These are phyloP conservation scores for Drosophila lacertosa DNA, from an alignment of 1,140 invertebrate species.

Conservation along the genomic window DNA sequence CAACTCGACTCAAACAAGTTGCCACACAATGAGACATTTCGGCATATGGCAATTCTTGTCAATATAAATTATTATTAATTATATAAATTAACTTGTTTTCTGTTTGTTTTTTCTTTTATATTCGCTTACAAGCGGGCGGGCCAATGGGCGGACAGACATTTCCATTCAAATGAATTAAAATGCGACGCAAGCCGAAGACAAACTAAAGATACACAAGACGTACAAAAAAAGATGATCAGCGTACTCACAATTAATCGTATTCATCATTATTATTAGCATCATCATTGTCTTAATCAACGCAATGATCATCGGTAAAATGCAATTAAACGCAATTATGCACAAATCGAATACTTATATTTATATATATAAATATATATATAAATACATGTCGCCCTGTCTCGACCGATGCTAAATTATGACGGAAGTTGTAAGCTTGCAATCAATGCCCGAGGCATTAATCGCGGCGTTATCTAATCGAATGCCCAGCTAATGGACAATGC, in stretches of 20 bases:
- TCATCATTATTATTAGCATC: conserved; percentile 1
- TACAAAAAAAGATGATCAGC: background rate
- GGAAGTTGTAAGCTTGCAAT: conserved; percentile 66
- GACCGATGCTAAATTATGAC: conserved; percentile 52
- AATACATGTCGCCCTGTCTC: background rate
- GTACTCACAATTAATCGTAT: background rate
- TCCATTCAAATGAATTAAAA: conserved; percentile 29
- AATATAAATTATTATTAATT: conserved; percentile 51
- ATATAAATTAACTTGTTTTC: conserved; percentile 47
- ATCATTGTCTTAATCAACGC: background rate
- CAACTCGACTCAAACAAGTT: conserved; percentile 42
- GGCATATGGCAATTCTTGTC: conserved; percentile 42
- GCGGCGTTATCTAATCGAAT: conserved; percentile 67
- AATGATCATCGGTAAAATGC: conserved; percentile 29
- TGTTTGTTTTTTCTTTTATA: background rate
- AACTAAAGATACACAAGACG: conserved; percentile 24
- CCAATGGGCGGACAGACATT: conserved; percentile 13
- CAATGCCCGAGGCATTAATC: conserved; percentile 54
- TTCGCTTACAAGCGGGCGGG: conserved; percentile 11
- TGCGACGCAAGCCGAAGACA: conserved; percentile 54
- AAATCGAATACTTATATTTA: conserved; percentile 25
- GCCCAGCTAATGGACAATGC: conserved; percentile 33
- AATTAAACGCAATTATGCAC: conserved; percentile 78
- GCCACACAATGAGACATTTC: conserved; percentile 44
- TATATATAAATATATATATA: too few species aligned